Evolutionary conservation across 2,113 vertebrate species (phyloP).

Genomic region (Pantherophis guttatus): DNA sequence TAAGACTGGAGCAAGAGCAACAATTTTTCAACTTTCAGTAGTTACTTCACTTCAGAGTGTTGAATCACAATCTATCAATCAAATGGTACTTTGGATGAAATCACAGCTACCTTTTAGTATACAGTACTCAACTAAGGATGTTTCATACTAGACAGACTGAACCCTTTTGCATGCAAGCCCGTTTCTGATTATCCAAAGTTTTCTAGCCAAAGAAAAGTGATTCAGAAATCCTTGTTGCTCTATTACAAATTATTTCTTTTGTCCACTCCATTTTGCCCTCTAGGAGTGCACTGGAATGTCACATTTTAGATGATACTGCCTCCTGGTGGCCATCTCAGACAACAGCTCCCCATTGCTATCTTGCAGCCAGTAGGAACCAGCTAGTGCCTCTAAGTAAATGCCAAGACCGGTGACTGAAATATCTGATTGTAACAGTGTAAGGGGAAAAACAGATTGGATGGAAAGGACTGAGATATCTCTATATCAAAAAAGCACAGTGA

Average conservation of each 20-base stretch:
- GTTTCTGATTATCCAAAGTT: background rate
- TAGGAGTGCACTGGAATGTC: background rate
- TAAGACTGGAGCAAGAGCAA: background rate
- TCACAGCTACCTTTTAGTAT: background rate
- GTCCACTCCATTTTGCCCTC: background rate
- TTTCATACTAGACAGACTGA: background rate
- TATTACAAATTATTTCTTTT: background rate
- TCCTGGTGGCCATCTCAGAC: conserved; percentile 45
- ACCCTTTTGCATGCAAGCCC: background rate
- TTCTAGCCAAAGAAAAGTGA: background rate
- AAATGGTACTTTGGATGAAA: background rate
- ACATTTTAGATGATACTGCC: conserved; percentile 31
- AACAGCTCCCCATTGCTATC: conserved; percentile 13
- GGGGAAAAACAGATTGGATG: background rate
- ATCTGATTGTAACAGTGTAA: background rate
- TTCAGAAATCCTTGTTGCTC: background rate
- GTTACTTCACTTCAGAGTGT: background rate
- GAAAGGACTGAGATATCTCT: background rate
- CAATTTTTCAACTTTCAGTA: background rate
- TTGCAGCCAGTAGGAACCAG: background rate
- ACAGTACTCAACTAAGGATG: background rate
- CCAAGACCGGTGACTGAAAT: background rate
- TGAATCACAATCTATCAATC: too few species aligned
- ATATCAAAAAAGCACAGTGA: background rate
- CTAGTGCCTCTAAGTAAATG: background rate